Evolutionary conservation across 2,113 vertebrate species (phyloP).

Genomic region (Cyprinodon tularosa): DNA sequence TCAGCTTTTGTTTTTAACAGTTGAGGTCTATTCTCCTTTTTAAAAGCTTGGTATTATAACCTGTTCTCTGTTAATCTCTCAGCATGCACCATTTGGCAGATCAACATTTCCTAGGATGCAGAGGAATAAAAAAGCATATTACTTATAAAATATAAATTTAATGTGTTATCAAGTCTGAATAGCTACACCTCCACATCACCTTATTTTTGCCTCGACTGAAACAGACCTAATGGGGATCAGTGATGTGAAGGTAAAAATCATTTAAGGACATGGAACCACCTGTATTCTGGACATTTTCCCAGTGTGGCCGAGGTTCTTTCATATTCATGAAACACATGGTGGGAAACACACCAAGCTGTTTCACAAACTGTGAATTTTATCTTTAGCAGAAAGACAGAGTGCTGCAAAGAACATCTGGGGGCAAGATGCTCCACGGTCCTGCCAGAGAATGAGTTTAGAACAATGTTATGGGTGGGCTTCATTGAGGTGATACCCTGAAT

Average conservation of each 20-base stretch:
- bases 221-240: constrained; percentile 13
- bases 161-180: constrained; percentile 9
- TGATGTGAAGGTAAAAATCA: constrained; percentile 58
- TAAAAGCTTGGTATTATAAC: neutral
- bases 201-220: constrained; percentile 23
- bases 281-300: constrained; percentile 45
- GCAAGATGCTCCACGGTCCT: no score
- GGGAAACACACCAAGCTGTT: constrained; percentile 59
- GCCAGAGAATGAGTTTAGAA: no score
- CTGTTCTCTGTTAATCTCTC: constrained; percentile 10
- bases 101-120: neutral
- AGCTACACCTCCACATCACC: constrained; percentile 17
- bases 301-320: constrained; percentile 47
- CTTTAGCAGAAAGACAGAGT: constrained; percentile 9
- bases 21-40: neutral
- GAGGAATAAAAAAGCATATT: constrained; percentile 14
- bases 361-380: constrained; percentile 8
- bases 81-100: neutral
- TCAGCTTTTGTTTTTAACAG: constrained; percentile 5
- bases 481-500: no score
- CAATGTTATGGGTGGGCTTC: no score
- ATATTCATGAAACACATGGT: constrained; percentile 62
- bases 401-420: no score
- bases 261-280: constrained; percentile 41
- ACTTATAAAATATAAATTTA: constrained; percentile 9